Evolutionary conservation across 2,888 invertebrate genomes (phyloP).

Genomic region (Periphyllus acericola): DNA sequence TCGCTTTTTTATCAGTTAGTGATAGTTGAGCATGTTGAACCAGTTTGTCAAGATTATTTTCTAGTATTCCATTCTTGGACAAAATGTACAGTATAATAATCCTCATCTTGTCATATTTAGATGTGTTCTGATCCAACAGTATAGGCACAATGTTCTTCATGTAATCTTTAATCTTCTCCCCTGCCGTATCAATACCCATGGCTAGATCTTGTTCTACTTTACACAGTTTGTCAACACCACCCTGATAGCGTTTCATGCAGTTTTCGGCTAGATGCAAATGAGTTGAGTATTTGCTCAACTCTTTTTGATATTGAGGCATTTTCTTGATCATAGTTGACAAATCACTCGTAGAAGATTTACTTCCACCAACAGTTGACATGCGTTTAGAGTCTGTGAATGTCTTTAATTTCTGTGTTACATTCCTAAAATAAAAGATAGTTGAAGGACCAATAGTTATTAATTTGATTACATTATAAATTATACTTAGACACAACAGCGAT

Average conservation of each 20-base stretch:
- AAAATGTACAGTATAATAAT: conserved; percentile 98
- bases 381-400: conserved; percentile 94
- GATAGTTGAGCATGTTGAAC: conserved; percentile 95
- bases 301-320: conserved; percentile 99
- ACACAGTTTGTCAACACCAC: conserved; percentile 75
- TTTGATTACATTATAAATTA: not conserved
- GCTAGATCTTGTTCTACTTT: conserved; percentile 99
- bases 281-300: conserved; percentile 97
- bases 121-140: conserved; percentile 86
- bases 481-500: conserved; percentile 96
- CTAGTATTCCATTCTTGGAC: conserved; percentile 98
- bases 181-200: conserved; percentile 98
- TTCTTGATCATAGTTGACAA: conserved; percentile 99
- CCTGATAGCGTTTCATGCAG: conserved; percentile 97
- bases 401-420: conserved; percentile 97
- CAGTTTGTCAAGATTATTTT: conserved; percentile 96
- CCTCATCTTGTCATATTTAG: conserved; percentile 92
- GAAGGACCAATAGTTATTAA: not conserved
- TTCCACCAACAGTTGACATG: conserved; percentile 81
- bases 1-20: conserved; percentile 88
- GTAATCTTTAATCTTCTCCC: conserved; percentile 98
- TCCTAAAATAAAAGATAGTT: conserved; percentile 68
- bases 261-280: conserved; percentile 98
- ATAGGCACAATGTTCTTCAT: conserved; percentile 99
- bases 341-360: conserved; percentile 96